Evolutionary conservation across 2,888 invertebrate species (phyloP), one percentile per base, ranked within the genome.

Genomic region (Phrixothrix hirtus): DNA sequence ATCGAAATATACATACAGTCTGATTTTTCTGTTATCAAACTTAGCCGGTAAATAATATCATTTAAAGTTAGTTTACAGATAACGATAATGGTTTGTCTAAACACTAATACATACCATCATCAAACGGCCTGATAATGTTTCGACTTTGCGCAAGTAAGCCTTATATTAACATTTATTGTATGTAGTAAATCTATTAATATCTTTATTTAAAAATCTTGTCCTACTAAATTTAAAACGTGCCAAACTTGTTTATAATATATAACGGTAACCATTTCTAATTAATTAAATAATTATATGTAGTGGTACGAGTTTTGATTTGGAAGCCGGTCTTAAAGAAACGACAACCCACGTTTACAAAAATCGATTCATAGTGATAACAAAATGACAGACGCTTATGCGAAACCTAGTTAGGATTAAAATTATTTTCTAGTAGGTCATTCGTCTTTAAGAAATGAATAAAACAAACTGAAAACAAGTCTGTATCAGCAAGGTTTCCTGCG

Each of bases 381-480:
- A n/a, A n/a, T n/a, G n/a, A n/a, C n/a, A n/a, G n/a, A n/a, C n/a
- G n/a, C n/a, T n/a, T n/a, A n/a, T n/a, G n/a, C n/a, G n/a, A n/a
- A n/a, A n/a, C n/a, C n/a, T n/a, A n/a, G n/a, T n/a, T n/a, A n/a
- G n/a, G n/a, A n/a, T n/a, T n/a, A n/a, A 9, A 27, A 38, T 21
- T 5, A 3, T 14, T 36, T 36, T 26, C 25, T 38, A 21, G 5
- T 27, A 38, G 38, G 38, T 38, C 38, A 38, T 38, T 38, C 38
- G 38, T 38, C 38, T 38, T 14, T 38, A 3, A 3, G 21, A 21
- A 29, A n/a, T n/a, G n/a, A n/a, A n/a, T n/a, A n/a, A n/a, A n/a
- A n/a, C n/a, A n/a, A n/a, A n/a, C n/a, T 13, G 48, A 39, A 41
- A 48, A 48, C 42, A 48, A 41, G 32, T 29, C 35, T 48, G 17